Evolutionary conservation across 2,888 invertebrate species (phyloP).

Genomic region (Rhogogaster chlorosoma): DNA sequence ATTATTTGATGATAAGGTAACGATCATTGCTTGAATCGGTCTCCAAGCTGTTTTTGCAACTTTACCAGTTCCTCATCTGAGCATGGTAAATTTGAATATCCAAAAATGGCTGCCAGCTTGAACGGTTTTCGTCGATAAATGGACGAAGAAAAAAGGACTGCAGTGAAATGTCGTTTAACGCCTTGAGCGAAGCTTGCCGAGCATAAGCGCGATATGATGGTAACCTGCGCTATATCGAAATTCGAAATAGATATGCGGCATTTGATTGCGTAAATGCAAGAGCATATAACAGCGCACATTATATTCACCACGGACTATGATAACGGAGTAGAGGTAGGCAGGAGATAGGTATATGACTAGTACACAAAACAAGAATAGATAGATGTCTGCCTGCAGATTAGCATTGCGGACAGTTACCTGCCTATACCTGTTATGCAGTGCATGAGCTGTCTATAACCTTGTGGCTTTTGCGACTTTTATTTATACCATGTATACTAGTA

Average conservation of each 20-base stretch:
- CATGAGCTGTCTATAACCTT: not conserved
- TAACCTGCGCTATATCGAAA: not conserved
- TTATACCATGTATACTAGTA: not conserved
- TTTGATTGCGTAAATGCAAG: conserved; percentile 18
- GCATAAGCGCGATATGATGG: not conserved
- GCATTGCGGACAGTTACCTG: conserved; percentile 5
- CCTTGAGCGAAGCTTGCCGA: not conserved
- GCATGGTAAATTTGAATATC: not conserved
- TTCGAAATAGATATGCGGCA: not conserved
- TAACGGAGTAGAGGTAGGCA: not conserved
- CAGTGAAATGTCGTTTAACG: not conserved
- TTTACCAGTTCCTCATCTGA: not conserved
- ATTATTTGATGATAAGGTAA: not conserved
- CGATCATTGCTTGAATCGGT: not conserved
- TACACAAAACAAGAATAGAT: conserved; percentile 8
- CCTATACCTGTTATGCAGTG: not conserved
- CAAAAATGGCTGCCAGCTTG: no score
- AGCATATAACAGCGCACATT: not conserved
- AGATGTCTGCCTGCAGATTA: conserved; percentile 24
- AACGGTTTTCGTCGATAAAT: not conserved
- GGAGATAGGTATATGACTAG: not conserved
- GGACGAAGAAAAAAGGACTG: not conserved
- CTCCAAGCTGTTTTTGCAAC: not conserved
- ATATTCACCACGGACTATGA: conserved; percentile 2
- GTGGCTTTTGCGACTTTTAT: not conserved